Base-by-base conservation (phyloP, 2,797 vertebrate species). In the Myotis findleyi region DNA sequence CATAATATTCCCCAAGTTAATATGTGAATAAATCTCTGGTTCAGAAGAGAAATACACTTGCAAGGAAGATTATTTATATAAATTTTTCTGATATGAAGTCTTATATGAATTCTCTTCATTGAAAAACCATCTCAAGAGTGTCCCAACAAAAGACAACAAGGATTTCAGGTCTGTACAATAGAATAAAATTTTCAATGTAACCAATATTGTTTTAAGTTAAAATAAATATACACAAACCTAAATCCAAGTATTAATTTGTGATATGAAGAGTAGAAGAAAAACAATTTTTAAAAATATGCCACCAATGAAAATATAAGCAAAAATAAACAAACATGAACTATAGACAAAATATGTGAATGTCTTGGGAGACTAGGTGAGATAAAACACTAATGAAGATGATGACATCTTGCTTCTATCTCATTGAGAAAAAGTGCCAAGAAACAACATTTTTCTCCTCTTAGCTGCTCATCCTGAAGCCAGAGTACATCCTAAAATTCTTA, bases 61-160 rank as follows among this genome's bases (percentile, higher is more conserved):
- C 30, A 80, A 82, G 20, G 59, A 90, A 94, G n/a, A 75, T 53
- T 69, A 3, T 47, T 77, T 47, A 64, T 10, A 10, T 27, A 16
- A 81, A 49, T 47, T 73, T 73, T 79, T 33, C 12, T 87, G 30
- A 30, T n/a, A 38, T 73, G 33, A 80, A 68, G 36, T 85, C 20
- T 87, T 66, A 47, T 14, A 30, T 79, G 17, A 51, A 38, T 82
- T 87, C 88, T 81, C 62, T 44, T 88, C 57, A 44, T 6, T 80
- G 33, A 87, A 89, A 72, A 96, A 51, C 30, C 36, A 91, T 86
- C 51, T 75, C 57, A 75, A 57, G 36, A 62, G 36, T 66, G 89
- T 51, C 49, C 33, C 14, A 57, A 55, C 5, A 68, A 71, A 84
- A 84, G n/a, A 51, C 3, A 90, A 41, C 8, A 71, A 44, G 16